These are phyloP conservation scores for Silvanus unidentatus DNA, from an alignment of 2,888 invertebrate genomes.

Conservation along the genomic window DNA sequence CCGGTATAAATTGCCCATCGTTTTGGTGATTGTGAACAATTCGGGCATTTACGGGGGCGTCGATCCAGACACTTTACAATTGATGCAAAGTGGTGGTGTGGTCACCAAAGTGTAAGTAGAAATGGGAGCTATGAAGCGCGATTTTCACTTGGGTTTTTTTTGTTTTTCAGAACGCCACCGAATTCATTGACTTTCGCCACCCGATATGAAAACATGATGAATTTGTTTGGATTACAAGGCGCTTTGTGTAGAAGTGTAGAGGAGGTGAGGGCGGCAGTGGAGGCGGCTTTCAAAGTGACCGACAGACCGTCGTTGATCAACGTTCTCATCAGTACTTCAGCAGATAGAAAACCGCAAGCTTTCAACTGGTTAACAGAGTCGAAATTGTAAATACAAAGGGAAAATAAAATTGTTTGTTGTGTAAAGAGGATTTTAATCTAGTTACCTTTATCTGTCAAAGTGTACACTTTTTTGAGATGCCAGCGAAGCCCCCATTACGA, in stretches of 20 bases:
- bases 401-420: no score
- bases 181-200: constrained; percentile 71
- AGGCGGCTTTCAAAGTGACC: constrained; percentile 58
- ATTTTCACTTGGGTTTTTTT: no score
- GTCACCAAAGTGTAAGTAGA: constrained; percentile 65
- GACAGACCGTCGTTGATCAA: constrained; percentile 85
- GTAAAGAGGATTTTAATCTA: no score
- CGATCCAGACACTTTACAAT: constrained; percentile 65
- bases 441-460: no score
- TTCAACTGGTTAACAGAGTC: constrained; percentile 92
- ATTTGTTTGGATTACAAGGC: constrained; percentile 77
- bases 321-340: constrained; percentile 79
- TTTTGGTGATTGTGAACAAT: constrained; percentile 90
- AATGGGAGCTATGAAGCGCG: no score
- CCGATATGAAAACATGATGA: constrained; percentile 86
- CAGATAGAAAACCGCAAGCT: constrained; percentile 85
- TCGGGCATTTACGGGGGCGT: constrained; percentile 91
- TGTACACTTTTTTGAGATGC: no score
- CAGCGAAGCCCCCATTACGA: no score
- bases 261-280: constrained; percentile 68
- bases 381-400: constrained; percentile 79
- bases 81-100: constrained; percentile 65
- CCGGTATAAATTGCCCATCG: constrained; percentile 86
- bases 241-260: constrained; percentile 72
- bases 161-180: constrained; percentile 69